Percentiles rank a stretch among this genome's conserved stretches.
Evolutionary conservation across 1,140 invertebrate species (phyloP).

Genomic region (Pteromalus puparum): DNA sequence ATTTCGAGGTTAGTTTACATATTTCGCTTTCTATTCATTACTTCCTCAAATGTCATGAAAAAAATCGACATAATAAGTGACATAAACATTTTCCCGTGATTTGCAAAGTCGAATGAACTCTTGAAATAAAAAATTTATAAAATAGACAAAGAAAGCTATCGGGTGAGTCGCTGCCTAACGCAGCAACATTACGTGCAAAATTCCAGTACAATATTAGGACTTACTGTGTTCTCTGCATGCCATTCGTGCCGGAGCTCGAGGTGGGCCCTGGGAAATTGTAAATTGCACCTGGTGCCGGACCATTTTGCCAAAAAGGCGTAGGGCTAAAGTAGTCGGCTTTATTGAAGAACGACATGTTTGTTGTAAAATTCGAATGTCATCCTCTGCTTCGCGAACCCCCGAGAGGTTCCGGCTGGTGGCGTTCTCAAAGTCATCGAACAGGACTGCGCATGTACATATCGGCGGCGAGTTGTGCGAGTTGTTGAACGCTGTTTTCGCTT

Average conservation of each 20-base stretch:
- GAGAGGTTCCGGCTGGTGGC: neutral
- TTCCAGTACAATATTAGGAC: constrained; percentile 61
- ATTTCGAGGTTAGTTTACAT: constrained; percentile 46
- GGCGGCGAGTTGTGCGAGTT: too few relatives aligned
- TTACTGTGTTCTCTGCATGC: constrained; percentile 80
- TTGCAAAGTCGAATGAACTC: neutral
- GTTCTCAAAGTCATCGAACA: constrained; percentile 20
- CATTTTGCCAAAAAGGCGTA: constrained; percentile 82
- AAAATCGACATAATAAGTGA: neutral
- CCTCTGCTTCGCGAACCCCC: neutral
- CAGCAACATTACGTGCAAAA: neutral
- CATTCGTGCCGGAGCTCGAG: constrained; percentile 66
- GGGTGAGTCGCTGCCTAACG: neutral
- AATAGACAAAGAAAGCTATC: constrained; percentile 9
- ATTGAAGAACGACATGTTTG: constrained; percentile 63
- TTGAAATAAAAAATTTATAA: neutral
- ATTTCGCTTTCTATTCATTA: neutral
- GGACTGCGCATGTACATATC: neutral
- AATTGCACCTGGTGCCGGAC: constrained; percentile 82
- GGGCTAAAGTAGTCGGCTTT: constrained; percentile 59
- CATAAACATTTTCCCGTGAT: neutral
- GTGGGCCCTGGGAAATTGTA: constrained; percentile 81
- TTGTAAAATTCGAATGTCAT: constrained; percentile 55
- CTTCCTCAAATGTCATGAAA: neutral
- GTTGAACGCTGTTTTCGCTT: too few relatives aligned